These are phyloP conservation scores for Mamestra configurata DNA, from an alignment of 1,140 invertebrate genomes.

Conservation along the genomic window DNA sequence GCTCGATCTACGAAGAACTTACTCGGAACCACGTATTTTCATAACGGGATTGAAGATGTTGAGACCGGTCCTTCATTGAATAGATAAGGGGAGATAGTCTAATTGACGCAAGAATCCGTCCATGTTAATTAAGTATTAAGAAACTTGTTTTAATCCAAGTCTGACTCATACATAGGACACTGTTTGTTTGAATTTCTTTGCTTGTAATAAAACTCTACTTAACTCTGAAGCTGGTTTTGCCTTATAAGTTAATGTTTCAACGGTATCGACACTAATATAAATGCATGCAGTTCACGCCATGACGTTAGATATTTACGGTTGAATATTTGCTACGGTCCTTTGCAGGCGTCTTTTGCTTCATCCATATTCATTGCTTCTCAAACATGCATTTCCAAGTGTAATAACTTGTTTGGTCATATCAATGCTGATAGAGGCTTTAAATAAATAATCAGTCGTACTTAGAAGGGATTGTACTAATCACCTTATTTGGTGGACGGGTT, in stretches of 20 bases:
- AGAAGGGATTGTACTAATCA: background rate
- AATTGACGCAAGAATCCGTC: constrained; percentile 21
- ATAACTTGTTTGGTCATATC: constrained; percentile 20
- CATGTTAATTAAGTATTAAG: constrained; percentile 41
- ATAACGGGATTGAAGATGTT: constrained; percentile 26
- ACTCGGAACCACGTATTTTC: constrained; percentile 40
- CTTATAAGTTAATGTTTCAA: constrained; percentile 12
- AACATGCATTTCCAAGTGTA: constrained; percentile 35
- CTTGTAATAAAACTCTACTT: background rate
- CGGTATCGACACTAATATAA: constrained; percentile 27
- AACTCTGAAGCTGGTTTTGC: background rate
- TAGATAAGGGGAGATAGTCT: constrained; percentile 43
- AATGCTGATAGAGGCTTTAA: background rate
- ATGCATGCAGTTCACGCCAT: constrained; percentile 25
- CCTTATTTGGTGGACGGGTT: background rate
- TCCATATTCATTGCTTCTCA: constrained; percentile 30
- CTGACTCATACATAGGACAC: constrained; percentile 24
- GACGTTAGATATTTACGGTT: constrained; percentile 24
- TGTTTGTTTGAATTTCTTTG: background rate
- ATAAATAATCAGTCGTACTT: background rate
- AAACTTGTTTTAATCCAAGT: constrained; percentile 36
- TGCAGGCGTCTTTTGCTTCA: constrained; percentile 18
- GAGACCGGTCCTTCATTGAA: constrained; percentile 31
- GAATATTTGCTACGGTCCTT: constrained; percentile 30
- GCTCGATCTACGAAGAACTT: constrained; percentile 23